A percentile compares a stretch with the other conserved stretches of the same genome.
phyloP scores from a whole-genome alignment of 2,113 vertebrate genomes.

The Oostethus manadensis region DNA sequence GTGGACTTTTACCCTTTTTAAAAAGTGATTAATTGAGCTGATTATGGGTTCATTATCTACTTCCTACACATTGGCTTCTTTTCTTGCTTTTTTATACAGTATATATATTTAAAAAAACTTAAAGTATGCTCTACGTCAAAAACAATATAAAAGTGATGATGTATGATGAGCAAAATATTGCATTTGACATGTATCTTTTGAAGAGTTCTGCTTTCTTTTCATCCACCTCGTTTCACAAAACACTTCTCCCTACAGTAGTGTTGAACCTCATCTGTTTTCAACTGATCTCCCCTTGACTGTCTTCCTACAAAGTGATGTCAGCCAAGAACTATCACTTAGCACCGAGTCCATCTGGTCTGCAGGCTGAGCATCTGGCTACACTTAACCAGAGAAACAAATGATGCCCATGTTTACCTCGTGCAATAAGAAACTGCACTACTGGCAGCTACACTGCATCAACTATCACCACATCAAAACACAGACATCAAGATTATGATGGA shows the following conservation, averaged over 20 bases:
- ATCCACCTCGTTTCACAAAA: conserved; percentile 19
- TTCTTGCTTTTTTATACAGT: conserved; percentile 31
- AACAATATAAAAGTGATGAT: conserved; percentile 9
- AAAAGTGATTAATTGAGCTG: conserved; percentile 30
- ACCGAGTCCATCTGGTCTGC: conserved; percentile 62
- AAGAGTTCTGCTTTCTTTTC: conserved; percentile 14
- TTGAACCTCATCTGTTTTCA: conserved; percentile 36
- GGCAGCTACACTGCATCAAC: conserved; percentile 14
- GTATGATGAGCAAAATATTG: background rate
- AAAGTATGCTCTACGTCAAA: conserved; percentile 9
- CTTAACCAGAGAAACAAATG: conserved; percentile 64
- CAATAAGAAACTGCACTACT: conserved; percentile 45
- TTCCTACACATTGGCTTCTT: conserved; percentile 34
- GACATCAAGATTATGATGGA: conserved; percentile 5
- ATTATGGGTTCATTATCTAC: conserved; percentile 14
- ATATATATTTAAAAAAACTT: conserved; percentile 43
- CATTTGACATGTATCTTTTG: conserved; percentile 17
- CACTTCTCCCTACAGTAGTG: conserved; percentile 3
- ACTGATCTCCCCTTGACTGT: conserved; percentile 25
- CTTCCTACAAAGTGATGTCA: conserved; percentile 62
- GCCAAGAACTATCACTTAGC: conserved; percentile 64
- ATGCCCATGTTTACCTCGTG: conserved; percentile 52
- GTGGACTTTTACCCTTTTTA: conserved; percentile 17
- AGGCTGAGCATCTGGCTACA: conserved; percentile 58
- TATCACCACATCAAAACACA: conserved; percentile 8